These are phyloP conservation scores for Trichacis sp. DNA, from an alignment of 2,888 invertebrate genomes.

Conservation along the genomic window DNA sequence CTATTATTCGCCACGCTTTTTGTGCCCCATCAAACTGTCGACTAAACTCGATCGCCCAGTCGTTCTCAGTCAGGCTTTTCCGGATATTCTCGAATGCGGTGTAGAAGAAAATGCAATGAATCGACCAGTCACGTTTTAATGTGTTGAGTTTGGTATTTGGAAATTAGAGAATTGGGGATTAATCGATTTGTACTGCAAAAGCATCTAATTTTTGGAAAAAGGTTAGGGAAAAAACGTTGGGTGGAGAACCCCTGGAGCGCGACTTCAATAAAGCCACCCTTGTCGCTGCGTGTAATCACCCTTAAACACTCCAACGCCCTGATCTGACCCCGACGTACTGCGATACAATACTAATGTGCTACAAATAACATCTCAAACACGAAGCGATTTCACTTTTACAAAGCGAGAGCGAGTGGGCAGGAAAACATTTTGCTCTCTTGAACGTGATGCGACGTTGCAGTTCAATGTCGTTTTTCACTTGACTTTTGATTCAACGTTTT, in stretches of 20 bases:
- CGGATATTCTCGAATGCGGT: too few species aligned
- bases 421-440: slow-evolving; percentile 41
- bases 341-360: slow-evolving; percentile 68
- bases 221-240: background rate
- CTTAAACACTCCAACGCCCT: slow-evolving; percentile 68
- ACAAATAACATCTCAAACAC: slow-evolving; percentile 67
- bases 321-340: slow-evolving; percentile 53
- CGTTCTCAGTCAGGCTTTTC: slow-evolving; percentile 59
- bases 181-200: too few species aligned
- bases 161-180: too few species aligned
- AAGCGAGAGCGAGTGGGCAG: slow-evolving; percentile 47
- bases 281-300: slow-evolving; percentile 68
- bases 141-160: too few species aligned
- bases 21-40: slow-evolving; percentile 66
- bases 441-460: slow-evolving; percentile 12
- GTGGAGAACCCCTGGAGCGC: slow-evolving; percentile 58
- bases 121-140: too few species aligned
- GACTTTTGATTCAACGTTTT: slow-evolving; percentile 12
- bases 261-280: slow-evolving; percentile 67
- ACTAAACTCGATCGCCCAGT: slow-evolving; percentile 64
- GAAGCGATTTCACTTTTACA: slow-evolving; percentile 66
- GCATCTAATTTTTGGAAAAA: background rate
- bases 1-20: slow-evolving; percentile 67
- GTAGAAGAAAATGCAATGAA: too few species aligned
- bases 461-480: slow-evolving; percentile 12